These are phyloP conservation scores for Gallirallus australis DNA, from an alignment of 2,797 vertebrate species.

Conservation along the genomic window DNA sequence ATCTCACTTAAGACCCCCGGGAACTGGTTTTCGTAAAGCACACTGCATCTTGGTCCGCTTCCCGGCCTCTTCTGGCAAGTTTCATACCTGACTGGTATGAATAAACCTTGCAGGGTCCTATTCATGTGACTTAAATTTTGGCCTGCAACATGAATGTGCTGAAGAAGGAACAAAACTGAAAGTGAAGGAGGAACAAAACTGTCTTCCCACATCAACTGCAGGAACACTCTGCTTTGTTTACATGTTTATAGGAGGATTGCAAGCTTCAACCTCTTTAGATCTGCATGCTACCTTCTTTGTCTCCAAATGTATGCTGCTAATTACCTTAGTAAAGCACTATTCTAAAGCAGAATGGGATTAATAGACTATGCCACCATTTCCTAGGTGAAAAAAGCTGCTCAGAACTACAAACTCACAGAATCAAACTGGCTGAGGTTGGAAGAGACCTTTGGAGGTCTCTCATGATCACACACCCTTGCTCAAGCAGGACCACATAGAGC, in stretches of 20 bases:
- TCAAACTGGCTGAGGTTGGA: neutral
- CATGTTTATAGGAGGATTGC: neutral
- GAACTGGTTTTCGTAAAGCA: neutral
- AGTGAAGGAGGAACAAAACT: neutral
- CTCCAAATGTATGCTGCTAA: rapidly evolving
- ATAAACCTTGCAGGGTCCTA: neutral
- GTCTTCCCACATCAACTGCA: neutral
- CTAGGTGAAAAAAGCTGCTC: neutral
- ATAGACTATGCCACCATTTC: neutral
- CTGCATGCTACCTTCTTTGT: neutral
- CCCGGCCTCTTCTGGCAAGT: neutral
- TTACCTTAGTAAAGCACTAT: neutral
- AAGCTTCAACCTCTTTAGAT: neutral
- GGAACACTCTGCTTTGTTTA: neutral
- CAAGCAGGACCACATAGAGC: neutral
- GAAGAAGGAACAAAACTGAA: neutral
- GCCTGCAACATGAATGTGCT: neutral
- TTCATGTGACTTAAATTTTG: neutral
- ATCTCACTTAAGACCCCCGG: neutral
- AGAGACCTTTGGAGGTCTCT: neutral
- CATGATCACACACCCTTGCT: neutral
- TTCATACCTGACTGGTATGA: neutral
- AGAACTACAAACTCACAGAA: neutral
- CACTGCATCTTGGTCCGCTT: neutral
- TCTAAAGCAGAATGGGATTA: neutral